Evolutionary conservation across 2,797 vertebrate species (phyloP).

Genomic region (Sebastes miniatus): DNA sequence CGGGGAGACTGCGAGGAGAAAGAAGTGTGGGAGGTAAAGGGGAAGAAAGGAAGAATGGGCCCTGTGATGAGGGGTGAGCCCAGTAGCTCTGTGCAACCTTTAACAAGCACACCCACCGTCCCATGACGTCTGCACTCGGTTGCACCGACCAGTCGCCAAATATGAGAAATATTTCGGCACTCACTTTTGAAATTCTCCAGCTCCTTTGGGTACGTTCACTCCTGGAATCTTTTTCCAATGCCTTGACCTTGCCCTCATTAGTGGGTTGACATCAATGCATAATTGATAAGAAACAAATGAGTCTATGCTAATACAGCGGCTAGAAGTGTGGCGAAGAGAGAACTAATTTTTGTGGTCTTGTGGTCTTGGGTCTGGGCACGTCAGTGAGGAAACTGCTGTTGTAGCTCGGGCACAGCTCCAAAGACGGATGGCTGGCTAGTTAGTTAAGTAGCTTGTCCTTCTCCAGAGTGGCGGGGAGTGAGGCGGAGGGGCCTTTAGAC

Average conservation of each 20-base stretch:
- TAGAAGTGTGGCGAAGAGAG: constrained; percentile 28
- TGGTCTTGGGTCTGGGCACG: no score
- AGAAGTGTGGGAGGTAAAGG: constrained; percentile 1
- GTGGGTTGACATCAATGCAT: constrained; percentile 70
- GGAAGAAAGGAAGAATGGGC: neutral
- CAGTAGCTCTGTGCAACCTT: constrained; percentile 42
- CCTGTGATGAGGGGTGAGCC: constrained; percentile 41
- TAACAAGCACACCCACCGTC: constrained; percentile 42
- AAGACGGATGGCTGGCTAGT: no score
- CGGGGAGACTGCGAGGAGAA: neutral
- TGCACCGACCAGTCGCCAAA: neutral
- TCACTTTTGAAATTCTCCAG: constrained; percentile 10
- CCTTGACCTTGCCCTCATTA: constrained; percentile 71
- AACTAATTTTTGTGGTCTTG: neutral
- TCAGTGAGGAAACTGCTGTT: neutral
- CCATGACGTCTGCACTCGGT: constrained; percentile 7
- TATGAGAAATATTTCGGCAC: constrained; percentile 36
- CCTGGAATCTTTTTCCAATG: constrained; percentile 20
- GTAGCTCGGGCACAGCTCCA: no score
- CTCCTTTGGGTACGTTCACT: constrained; percentile 28
- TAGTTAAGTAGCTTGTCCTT: no score
- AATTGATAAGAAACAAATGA: constrained; percentile 78
- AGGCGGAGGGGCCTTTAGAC: fast-evolving
- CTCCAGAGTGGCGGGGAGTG: no score
- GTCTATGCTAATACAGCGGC: constrained; percentile 59